These are phyloP conservation scores for Amiota mariae DNA, from an alignment of 2,888 invertebrate genomes.

Conservation along the genomic window DNA sequence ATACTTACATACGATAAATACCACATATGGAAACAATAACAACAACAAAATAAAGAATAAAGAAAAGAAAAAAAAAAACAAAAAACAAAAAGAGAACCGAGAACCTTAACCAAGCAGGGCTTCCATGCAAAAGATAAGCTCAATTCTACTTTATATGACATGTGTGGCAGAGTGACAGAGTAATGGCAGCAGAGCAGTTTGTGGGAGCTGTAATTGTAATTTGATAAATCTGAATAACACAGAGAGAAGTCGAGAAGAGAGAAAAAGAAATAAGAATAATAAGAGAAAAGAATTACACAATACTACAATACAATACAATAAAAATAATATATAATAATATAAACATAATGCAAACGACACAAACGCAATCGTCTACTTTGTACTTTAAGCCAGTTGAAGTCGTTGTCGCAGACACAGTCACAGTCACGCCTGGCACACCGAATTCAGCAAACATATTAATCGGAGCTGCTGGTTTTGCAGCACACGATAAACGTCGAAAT, in stretches of 20 bases:
- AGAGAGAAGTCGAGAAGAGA: neutral
- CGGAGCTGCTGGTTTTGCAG: slow-evolving; percentile 61
- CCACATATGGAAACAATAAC: too few relatives aligned
- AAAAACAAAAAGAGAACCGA: too few relatives aligned
- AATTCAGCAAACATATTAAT: slow-evolving; percentile 63
- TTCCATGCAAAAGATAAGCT: too few relatives aligned
- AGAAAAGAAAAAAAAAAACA: too few relatives aligned
- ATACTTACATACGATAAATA: too few relatives aligned
- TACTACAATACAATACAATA: neutral
- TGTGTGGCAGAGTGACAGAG: slow-evolving; percentile 29
- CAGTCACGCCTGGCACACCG: slow-evolving; percentile 59
- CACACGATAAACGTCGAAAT: slow-evolving; percentile 57
- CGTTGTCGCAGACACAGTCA: slow-evolving; percentile 27
- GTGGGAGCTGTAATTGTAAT: neutral
- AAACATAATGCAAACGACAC: slow-evolving; percentile 16
- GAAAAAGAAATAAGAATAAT: neutral
- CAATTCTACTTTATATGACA: too few relatives aligned
- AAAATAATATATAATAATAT: neutral
- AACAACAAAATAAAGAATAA: too few relatives aligned
- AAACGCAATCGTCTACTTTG: neutral
- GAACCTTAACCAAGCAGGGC: slow-evolving; percentile 13
- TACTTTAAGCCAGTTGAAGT: neutral
- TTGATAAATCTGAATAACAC: neutral
- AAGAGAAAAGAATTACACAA: slow-evolving; percentile 3
- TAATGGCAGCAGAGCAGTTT: slow-evolving; percentile 21